Evolutionary conservation across 2,797 vertebrate species (phyloP), one percentile per base, ranked within the genome.

Genomic region (Melopsittacus undulatus): DNA sequence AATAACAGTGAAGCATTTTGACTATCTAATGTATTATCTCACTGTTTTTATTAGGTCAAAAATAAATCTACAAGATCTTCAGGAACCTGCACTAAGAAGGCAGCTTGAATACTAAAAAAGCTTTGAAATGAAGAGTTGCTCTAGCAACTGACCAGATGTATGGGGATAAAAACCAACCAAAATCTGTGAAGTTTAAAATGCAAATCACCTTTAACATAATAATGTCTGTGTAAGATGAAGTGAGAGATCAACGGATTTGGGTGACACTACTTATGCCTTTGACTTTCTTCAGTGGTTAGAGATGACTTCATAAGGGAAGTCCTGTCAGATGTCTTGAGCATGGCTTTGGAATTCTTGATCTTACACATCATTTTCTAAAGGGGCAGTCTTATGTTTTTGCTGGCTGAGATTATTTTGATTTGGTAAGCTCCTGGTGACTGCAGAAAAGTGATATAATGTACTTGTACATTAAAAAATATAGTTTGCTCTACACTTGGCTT

Each of bases 41-140:
- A 30, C 34, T 90, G n/a, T 78, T 85, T 92, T 91, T 77, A 11
- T 36, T 83, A 99, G 99, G 97, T 99, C 99, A 57, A 99, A 98
- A 97, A 97, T 98, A 29, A 98, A 99, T 76, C 94, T 98, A 78
- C 92, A 98, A 43, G 98, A 98, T 91, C 95, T 97, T 79, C 97
- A 98, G 98, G 98, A 97, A 96, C 96, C 22, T 99, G 98, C 95
- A 89, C 95, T 12, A 97, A 98, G 95, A 98, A 98, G 59, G 91
- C 91, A 2, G 98, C 97, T 59, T 98, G 97, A 99, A 57, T 34
- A 73, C 74, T 75, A 13, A 66, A 64, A 17, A 1, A 4, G 46
- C 66, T 92, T 57, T 84, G 83, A 96, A 96, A 89, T 90, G 74
- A 95, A 95, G 75, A 76, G 40, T 66, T 79, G 57, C 93, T 89